Base-by-base conservation (phyloP, 2,113 vertebrate genomes). In the Butorides virescens region DNA sequence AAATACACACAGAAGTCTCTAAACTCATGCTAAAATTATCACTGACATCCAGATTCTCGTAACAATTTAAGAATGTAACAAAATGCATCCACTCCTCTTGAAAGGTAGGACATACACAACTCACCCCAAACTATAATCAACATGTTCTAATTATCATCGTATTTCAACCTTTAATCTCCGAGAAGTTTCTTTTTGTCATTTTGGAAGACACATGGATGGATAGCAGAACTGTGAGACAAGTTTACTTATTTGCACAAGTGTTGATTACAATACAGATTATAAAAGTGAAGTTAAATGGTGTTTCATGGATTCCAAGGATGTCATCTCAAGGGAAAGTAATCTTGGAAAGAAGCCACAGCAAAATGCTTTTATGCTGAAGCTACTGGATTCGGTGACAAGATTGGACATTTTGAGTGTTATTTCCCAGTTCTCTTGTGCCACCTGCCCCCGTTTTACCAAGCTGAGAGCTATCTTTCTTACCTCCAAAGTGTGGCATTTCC, bases 401-500 rank as follows among this genome's bases (percentile, higher is more conserved):
- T 0, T 12, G 9, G 16, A 42, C 2, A 49, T 74, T 74, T 76
- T 66, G 42, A 79, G 20, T 12, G 21, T 42, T 10, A 8, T 58
- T 17, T 30, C 77, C 32, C 36, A 49, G 44, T 88, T 30, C 11
- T 88, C 58, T 70, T 66, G 13, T 34, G 26, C 19, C 63, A 63
- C 6, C 27, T 59, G 7, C 9, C 30, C 37, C n/a, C 5, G 4
- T 52, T 88, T 93, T 75, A 76, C 14, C 73, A 61, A 76, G 46
- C 9, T 56, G 22, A 92, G 17, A 29, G 22, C 22, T n/a, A 36
- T 8, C 32, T 23, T 23, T 73, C 88, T 27, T 98, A 99, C 99
- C 99, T 99, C 99, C 63, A 99, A 92, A 2, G 99, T 99, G 98
- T 99, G 99, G 89, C 99, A 99, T 96, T 99, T 99, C 88, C 99